These are phyloP conservation scores for Neuroscelio doddi DNA, from an alignment of 2,888 invertebrate species.

Conservation along the genomic window DNA sequence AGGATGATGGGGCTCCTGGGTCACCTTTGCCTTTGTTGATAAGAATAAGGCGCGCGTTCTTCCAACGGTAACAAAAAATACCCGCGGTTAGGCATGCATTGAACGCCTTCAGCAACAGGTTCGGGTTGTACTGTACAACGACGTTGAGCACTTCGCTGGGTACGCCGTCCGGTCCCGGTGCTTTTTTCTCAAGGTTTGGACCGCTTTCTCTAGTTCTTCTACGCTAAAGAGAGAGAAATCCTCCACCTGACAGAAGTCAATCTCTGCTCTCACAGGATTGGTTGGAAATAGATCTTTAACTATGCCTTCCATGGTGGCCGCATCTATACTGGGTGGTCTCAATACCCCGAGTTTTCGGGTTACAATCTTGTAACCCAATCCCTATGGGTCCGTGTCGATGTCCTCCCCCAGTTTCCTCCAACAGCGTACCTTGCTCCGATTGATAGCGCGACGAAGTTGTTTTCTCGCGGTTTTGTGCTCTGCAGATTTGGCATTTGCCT, in stretches of 20 bases:
- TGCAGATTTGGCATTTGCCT: not conserved
- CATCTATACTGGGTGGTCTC: not conserved
- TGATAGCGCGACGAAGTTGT: not conserved
- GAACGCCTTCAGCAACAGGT: not conserved
- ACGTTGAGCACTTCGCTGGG: not conserved
- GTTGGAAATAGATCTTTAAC: slow-evolving; percentile 12
- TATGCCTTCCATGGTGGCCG: not conserved
- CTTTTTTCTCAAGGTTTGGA: not conserved
- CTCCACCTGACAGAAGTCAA: too few relatives aligned
- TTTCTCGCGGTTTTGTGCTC: slow-evolving; percentile 9
- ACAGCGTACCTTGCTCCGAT: not conserved
- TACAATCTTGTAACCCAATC: slow-evolving; percentile 21
- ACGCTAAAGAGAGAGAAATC: too few relatives aligned
- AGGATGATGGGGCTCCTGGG: slow-evolving; percentile 26
- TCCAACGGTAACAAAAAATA: slow-evolving; percentile 42
- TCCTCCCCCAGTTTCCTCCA: slow-evolving; percentile 9
- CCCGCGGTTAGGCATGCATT: slow-evolving; percentile 2
- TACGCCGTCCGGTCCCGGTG: not conserved
- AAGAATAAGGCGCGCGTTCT: slow-evolving; percentile 40
- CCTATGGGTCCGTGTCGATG: slow-evolving; percentile 23
- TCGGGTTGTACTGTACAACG: not conserved
- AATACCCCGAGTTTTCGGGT: slow-evolving; percentile 6
- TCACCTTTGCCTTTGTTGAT: slow-evolving; percentile 27
- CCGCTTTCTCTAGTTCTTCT: too few relatives aligned
- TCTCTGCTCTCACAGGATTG: slow-evolving; percentile 8